Evolutionary conservation across 2,888 invertebrate species (phyloP).

Genomic region (Hypercompe scribonia): DNA sequence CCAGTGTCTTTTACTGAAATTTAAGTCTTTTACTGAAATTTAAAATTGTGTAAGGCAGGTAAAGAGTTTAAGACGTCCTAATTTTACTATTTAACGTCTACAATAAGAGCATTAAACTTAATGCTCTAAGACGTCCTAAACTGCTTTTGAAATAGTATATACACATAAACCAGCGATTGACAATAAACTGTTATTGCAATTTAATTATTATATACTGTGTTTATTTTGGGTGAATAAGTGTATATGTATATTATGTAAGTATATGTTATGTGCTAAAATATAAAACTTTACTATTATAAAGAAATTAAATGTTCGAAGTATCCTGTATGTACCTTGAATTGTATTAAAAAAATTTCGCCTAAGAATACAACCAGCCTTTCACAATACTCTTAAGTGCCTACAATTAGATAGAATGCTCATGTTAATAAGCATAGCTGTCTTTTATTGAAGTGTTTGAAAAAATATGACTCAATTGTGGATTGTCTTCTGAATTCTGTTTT

Average conservation of each 20-base stretch:
- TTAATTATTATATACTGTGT: neutral
- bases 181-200: neutral
- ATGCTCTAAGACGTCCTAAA: neutral
- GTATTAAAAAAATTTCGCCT: neutral
- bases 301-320: neutral
- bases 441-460: neutral
- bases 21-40: too few relatives aligned
- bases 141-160: neutral
- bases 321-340: neutral
- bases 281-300: neutral
- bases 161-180: neutral
- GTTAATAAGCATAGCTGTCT: neutral
- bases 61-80: too few relatives aligned
- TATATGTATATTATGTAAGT: neutral
- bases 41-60: too few relatives aligned
- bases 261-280: neutral
- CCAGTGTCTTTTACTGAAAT: neutral
- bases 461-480: neutral
- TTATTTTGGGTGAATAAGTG: neutral
- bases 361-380: neutral
- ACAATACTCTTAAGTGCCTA: neutral
- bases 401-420: neutral
- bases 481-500: too few relatives aligned
- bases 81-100: too few relatives aligned
- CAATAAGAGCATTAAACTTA: too few relatives aligned